These are phyloP conservation scores for Passer montanus DNA, from an alignment of 2,113 vertebrate genomes.

Conservation along the genomic window DNA sequence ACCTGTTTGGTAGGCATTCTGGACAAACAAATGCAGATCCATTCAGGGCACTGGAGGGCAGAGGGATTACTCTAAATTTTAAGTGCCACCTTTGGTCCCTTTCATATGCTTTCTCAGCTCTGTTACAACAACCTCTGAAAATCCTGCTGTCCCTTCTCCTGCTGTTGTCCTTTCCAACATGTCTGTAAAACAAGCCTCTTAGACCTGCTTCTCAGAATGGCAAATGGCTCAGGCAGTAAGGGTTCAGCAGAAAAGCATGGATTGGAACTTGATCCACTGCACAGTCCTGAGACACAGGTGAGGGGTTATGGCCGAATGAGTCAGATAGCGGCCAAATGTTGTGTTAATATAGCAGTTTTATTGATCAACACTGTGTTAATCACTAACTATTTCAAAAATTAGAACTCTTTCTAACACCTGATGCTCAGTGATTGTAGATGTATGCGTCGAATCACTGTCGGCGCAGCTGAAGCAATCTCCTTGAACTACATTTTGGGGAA, in stretches of 20 bases:
- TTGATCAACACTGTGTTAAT: neutral
- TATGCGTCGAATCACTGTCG: neutral
- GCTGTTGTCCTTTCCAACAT: fast-evolving
- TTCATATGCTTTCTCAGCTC: neutral
- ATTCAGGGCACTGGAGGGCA: neutral
- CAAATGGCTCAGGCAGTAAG: neutral
- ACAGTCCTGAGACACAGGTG: neutral
- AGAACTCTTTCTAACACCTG: neutral
- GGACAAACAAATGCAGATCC: neutral
- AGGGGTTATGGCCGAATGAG: neutral
- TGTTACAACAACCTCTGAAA: neutral
- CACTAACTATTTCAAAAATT: neutral
- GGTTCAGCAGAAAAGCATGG: neutral
- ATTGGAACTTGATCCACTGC: neutral
- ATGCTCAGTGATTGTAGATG: neutral
- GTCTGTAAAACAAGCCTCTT: neutral
- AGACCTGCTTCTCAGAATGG: neutral
- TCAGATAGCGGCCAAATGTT: neutral
- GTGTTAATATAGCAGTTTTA: neutral
- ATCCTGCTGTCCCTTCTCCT: neutral
- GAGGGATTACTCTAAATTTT: neutral
- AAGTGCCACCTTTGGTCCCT: neutral
- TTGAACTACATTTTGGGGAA: neutral
- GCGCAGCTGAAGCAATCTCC: fast-evolving
- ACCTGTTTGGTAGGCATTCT: fast-evolving